Base-by-base conservation (phyloP, 2,888 invertebrate species). In the Eupithecia tripunctaria region DNA sequence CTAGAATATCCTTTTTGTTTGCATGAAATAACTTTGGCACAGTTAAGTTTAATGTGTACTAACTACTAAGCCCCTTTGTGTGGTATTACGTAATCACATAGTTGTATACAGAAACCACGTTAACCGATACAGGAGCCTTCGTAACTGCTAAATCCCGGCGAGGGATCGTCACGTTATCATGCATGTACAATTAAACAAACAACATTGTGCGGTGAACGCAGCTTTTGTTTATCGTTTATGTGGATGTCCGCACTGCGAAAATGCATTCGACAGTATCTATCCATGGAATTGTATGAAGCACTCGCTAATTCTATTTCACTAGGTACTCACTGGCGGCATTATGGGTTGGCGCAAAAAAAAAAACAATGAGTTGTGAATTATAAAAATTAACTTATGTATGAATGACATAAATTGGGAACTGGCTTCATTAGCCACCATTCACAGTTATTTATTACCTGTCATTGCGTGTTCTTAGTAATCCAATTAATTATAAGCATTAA, bases 101-200 rank as follows among this genome's bases (percentile, higher is more conserved):
- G 64, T 72, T 63, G 56, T 74, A 72, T 72, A 67, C 41, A 59
- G 59, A 51, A 51, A 64, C 74, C 41, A 67, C 72, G 56, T 74
- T 80, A 82, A 85, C 83, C 85, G 82, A 84, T 82, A 82, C 79
- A 83, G 84, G 82, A 88, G 82, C 84, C 83, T 82, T 72, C 75
- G 78, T 82, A 86, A 86, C 86, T 86, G 84, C 80, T 78, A 84
- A 86, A 83, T 73, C 84, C 83, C 77, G 79, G 78, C 41, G 62
- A 78, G 80, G 80, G 82, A 83, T 85, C 84, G 86, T 88, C 89
- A 89, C 86, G 89, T 92, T 93, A 93, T 93, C 93, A 84, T 85
- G 84, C 88, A 84, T 89, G 74, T 88, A 93, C 92, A 93, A 91
- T 92, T 91, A 89, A 87, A 89, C 92, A 92, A 91, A 92, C 92